Base-by-base conservation (phyloP, 2,113 vertebrate species). In the Chaetops frenatus region DNA sequence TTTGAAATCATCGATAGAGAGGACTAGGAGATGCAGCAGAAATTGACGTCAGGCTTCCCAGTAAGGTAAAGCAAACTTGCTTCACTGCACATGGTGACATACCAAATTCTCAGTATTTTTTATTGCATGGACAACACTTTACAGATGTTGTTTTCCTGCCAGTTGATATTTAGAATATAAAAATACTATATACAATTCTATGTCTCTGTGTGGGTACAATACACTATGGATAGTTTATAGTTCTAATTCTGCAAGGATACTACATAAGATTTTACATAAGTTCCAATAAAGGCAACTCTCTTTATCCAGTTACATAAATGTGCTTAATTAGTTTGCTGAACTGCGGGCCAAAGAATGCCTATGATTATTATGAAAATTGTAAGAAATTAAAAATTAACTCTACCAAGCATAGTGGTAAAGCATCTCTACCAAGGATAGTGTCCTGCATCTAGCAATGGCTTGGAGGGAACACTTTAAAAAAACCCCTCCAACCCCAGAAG, bases 141-240 rank as follows among this genome's bases (percentile, higher is more conserved):
- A 91, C 47, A 95, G 56, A 33, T 74, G 28, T 72, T 50, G 3
- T 28, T 92, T 77, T 91, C 81, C 70, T 84, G 60, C 40, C 38
- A 73, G 33, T 19, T 79, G 67, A 36, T 83, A 89, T 42, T 92
- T 71, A 78, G 53, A 84, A 89, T 94, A 96, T 44, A 95, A 94
- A 94, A 92, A 90, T 64, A 92, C 23, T 76, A 81, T 89, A 40
- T 83, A 81, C 48, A 92, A 22, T 53, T 90, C 23, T 72, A 27
- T 45, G 22, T 48, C n/a, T 94, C 14, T 76, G 33, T 45, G 25
- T 33, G 35, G 33, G 36, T 91, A 91, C 70, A 88, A 60, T 80
- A 54, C 33, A 64, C 17, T 64, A 23, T 24, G 42, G 44, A 61
- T 45, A 67, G 13, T 71, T 72, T 56, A 48, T 36, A 58, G 19